Base-by-base conservation (phyloP, 2,888 invertebrate genomes). In the Koerneria pararmatus region DNA sequence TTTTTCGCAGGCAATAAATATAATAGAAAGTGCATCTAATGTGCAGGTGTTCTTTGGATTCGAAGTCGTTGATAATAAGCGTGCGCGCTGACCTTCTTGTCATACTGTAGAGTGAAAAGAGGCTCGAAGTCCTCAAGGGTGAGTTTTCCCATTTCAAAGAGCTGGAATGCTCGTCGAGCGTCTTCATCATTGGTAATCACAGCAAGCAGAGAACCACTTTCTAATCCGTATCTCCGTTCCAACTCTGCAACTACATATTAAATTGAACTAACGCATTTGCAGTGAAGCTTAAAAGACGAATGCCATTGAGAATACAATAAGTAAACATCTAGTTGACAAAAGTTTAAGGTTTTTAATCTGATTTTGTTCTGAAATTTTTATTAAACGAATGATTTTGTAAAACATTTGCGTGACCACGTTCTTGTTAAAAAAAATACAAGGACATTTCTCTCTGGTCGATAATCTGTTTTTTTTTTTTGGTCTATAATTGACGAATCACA, bases 81-180 rank as follows among this genome's bases (percentile, higher is more conserved):
- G n/a, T n/a, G n/a, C n/a, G 48, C 34, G 19, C 49, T 41, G 61
- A 85, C 85, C 80, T 82, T 74, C 66, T 80, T 69, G 22, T 83
- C 83, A 69, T 84, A 84, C 68, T 84, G 83, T 62, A 82, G 74
- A 22, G 80, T 80, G 71, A 85, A 85, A 3, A 75, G 71, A 15
- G 78, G 73, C 19, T 80, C 80, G 76, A 86, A 85, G 60, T 85
- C 84, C 29, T 74, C 73, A 11, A 81, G 69, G 4, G 80, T 81
- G 15, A 84, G 69, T 57, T 83, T 78, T 35, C 86, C 86, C 34
- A 75, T 74, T 70, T 86, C 86, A 56, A 85, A 68, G 4, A 65
- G 60, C 6, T 76, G 29, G 46, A 64, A 64, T 6, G 56, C 56
- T 31, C 64, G 54, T 8, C 15, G 29, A 1, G 31, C 64, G 34